Conservation (phyloP, 2,888 invertebrate species). For the Chymomyza fuscimana region DNA sequence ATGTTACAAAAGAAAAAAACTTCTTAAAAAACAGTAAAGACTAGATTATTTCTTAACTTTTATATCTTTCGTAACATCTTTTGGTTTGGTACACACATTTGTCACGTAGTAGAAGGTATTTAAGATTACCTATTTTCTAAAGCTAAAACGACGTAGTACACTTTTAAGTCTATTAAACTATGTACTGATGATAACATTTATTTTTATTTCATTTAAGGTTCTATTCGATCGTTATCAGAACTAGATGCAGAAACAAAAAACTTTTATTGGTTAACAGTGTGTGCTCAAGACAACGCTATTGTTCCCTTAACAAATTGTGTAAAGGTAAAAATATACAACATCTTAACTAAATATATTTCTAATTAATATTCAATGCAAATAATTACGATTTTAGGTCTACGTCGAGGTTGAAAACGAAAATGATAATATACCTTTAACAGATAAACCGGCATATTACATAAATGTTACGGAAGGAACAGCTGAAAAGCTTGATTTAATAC, state of each 20-base stretch:
- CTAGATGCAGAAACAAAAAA: constrained; percentile 93
- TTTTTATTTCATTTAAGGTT: constrained; percentile 82
- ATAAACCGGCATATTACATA: constrained; percentile 91
- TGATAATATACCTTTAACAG: constrained; percentile 95
- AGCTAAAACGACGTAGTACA: too few relatives aligned
- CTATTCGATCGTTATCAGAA: constrained; percentile 89
- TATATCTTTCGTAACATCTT: too few relatives aligned
- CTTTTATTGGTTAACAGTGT: constrained; percentile 96
- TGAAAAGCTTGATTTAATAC: constrained; percentile 86
- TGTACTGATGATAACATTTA: too few relatives aligned
- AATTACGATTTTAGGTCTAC: constrained; percentile 83
- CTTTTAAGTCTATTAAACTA: too few relatives aligned
- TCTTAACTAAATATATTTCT: background rate
- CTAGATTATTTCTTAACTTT: too few relatives aligned
- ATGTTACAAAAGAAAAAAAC: too few relatives aligned
- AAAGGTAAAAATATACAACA: constrained; percentile 82
- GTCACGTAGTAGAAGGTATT: too few relatives aligned
- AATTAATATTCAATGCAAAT: constrained; percentile 25
- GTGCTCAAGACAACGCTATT: constrained; percentile 94
- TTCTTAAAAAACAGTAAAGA: background rate
- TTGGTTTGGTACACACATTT: too few relatives aligned
- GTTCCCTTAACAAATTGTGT: constrained; percentile 91
- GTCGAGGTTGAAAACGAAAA: constrained; percentile 94
- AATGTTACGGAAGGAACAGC: constrained; percentile 90
- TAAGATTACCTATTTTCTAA: too few relatives aligned